These are phyloP conservation scores for Sitobion miscanthi DNA, from an alignment of 1,140 invertebrate species.

Conservation along the genomic window DNA sequence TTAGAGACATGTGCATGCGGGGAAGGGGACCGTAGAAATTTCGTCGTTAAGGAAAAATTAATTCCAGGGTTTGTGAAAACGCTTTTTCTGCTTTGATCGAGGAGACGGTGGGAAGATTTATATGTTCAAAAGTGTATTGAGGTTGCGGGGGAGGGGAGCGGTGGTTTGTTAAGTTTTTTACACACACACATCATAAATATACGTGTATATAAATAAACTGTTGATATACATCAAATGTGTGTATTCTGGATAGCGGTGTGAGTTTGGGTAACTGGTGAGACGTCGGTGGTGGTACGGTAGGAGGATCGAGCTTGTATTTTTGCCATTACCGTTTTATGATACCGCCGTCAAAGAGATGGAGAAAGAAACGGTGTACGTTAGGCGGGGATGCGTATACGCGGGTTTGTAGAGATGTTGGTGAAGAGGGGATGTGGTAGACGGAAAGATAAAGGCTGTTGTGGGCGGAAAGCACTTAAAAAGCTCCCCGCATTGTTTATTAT, in stretches of 20 bases:
- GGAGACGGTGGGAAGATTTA: neutral
- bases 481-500: conserved; percentile 54
- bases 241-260: neutral
- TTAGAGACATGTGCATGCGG: neutral
- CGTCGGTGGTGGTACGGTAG: neutral
- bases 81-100: conserved; percentile 16
- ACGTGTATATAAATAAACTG: conserved; percentile 47
- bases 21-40: neutral
- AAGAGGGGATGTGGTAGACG: neutral
- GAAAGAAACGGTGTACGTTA: neutral
- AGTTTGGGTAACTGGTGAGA: neutral
- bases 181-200: neutral
- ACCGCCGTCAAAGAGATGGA: conserved; percentile 40
- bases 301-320: conserved; percentile 13
- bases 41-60: conserved; percentile 27
- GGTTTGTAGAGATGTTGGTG: neutral
- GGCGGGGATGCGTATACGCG: neutral
- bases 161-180: conserved; percentile 31
- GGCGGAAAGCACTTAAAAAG: conserved; percentile 56
- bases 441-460: conserved; percentile 47
- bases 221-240: conserved; percentile 38
- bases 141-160: neutral
- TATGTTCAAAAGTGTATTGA: neutral
- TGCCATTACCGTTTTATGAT: conserved; percentile 42
- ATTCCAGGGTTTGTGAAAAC: neutral